Evolutionary conservation across 1,140 invertebrate genomes (phyloP), one percentile per base, ranked within the genome.

Genomic region (Nasonia longicornis): DNA sequence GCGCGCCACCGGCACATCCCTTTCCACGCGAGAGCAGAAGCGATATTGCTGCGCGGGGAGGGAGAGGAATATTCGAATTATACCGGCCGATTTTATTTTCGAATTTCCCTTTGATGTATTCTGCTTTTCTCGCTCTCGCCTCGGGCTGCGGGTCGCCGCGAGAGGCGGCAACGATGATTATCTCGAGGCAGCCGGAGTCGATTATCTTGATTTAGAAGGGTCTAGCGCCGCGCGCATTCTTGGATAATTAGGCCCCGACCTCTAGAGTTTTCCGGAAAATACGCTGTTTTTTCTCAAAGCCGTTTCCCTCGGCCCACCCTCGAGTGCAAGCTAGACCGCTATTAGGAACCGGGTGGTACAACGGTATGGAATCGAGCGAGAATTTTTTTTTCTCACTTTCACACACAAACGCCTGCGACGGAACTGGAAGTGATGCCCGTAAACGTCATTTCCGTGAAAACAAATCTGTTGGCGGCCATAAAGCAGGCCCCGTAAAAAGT

Each of bases 121-220:
- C 10, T 71, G 38, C 14, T 73, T 64, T 74, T 11, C 71, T 64
- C 42, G 1, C 58, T 31, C 66, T 2, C 35, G 76, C 11, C 8
- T 3, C 22, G 14, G 63, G 22, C 20, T 67, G 64, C 29, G 42
- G 22, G 1, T 38, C 31, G 22, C 22, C 35, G 20, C 35, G 22
- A 35, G 12, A 35, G 72, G 64, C 26, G 35, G 66, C 35, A 16
- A 29, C 14, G 80, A 82, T 82, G 38, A 73, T 67, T 78, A 82
- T 82, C 80, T 77, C 20, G 52, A 38, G 76, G 52, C 31, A 20
- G 80, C 45, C 35, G 2, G 20, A 67, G 69, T 82, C 80, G 80
- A 82, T 82, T 82, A 82, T 82, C 80, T 82, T 78, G 80, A 82
- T 77, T 82, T 78, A 78, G 70, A 74, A 45, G 80, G 80, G 80